Evolutionary conservation across 2,888 invertebrate genomes (phyloP).

Genomic region (Myopa tessellatipennis): DNA sequence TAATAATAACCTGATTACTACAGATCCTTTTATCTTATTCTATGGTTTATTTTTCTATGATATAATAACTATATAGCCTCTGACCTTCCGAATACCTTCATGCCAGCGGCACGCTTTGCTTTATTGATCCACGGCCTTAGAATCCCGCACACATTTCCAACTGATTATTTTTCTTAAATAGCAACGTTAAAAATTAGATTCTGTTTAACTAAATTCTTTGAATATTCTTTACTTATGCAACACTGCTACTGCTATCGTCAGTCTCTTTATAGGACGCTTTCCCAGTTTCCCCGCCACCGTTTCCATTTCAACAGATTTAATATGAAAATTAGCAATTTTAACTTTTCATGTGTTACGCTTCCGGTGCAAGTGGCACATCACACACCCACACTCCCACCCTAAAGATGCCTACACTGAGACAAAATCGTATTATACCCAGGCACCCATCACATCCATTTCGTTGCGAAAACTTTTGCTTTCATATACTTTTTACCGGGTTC

Average conservation of each 20-base stretch:
- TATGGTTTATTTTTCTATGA: no score
- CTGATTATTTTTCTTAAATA: not conserved
- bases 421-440: not conserved
- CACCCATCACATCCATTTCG: not conserved
- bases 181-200: not conserved
- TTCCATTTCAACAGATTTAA: conserved; percentile 59
- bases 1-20: no score
- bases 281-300: conserved; percentile 40
- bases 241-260: not conserved
- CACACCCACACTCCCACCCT: not conserved
- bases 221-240: not conserved
- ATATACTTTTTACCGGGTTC: not conserved
- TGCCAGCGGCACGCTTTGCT: no score
- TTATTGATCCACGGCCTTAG: no score
- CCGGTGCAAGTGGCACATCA: not conserved
- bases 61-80: no score
- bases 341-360: conserved; percentile 7
- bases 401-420: not conserved
- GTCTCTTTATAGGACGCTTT: not conserved
- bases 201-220: not conserved
- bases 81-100: no score
- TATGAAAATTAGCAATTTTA: conserved; percentile 58
- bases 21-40: no score
- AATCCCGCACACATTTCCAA: not conserved
- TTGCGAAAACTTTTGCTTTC: not conserved